These are phyloP conservation scores for Oscheius sp. DNA, from an alignment of 2,888 invertebrate species.

Conservation along the genomic window DNA sequence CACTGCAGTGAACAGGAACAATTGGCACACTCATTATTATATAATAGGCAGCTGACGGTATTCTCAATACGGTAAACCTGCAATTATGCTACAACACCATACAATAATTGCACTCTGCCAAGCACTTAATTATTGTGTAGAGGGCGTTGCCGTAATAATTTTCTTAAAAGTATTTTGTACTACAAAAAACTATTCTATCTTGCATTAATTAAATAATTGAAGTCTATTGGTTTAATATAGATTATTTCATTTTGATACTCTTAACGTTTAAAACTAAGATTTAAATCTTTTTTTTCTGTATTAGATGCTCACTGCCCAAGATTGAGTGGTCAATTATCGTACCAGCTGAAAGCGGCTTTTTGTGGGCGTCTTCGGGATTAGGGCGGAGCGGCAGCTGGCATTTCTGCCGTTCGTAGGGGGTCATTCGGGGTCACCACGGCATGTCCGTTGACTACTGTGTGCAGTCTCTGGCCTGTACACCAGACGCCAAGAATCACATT, in stretches of 20 bases:
- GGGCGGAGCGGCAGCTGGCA: conserved; percentile 26
- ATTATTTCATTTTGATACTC: not conserved
- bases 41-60: conserved; percentile 25
- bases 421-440: conserved; percentile 27
- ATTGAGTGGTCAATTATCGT: conserved; percentile 14
- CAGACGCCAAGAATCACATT: conserved; percentile 11
- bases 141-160: conserved; percentile 14
- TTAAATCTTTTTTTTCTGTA: not conserved
- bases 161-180: no score
- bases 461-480: conserved; percentile 32
- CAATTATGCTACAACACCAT: conserved; percentile 25
- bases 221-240: no score
- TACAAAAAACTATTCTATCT: no score
- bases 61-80: conserved; percentile 20
- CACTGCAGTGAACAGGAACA: not conserved
- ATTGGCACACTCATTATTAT: conserved; percentile 17
- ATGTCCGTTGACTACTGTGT: conserved; percentile 44
- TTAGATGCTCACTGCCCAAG: no score
- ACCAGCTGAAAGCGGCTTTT: conserved; percentile 25
- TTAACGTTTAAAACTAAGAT: not conserved
- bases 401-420: conserved; percentile 22
- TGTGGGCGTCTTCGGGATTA: conserved; percentile 29
- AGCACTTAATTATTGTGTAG: conserved; percentile 17
- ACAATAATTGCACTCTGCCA: not conserved
- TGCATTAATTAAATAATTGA: no score